A percentile compares a stretch with the other conserved stretches of the same genome.
phyloP scores from a whole-genome alignment of 2,113 vertebrate species.

The Eublepharis macularius region DNA sequence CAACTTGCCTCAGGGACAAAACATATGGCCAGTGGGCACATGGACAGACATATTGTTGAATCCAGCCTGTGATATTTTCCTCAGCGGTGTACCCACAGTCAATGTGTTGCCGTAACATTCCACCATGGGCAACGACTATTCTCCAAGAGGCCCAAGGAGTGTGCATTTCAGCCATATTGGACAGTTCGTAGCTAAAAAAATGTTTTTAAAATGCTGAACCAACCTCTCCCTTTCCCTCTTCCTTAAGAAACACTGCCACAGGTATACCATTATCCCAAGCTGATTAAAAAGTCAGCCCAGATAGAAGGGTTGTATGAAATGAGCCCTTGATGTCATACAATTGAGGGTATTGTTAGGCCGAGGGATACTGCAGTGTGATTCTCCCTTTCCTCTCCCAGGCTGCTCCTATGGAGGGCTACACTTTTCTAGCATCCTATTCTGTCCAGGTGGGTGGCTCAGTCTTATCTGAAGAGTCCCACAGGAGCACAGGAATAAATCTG shows the following conservation, averaged over 20 bases:
- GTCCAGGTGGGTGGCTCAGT: neutral
- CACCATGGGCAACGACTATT: neutral
- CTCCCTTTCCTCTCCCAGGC: neutral
- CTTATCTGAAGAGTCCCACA: neutral
- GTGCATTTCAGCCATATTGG: neutral
- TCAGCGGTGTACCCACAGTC: neutral
- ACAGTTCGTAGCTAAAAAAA: neutral
- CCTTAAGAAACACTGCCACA: neutral
- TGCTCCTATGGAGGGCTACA: neutral
- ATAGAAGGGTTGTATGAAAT: neutral
- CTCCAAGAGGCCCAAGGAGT: neutral
- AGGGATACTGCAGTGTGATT: neutral
- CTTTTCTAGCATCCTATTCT: neutral
- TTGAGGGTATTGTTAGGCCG: neutral
- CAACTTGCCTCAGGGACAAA: neutral
- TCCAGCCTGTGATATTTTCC: neutral
- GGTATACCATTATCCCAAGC: neutral
- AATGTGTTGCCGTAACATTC: neutral
- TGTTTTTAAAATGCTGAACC: neutral
- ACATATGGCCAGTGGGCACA: neutral
- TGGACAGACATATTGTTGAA: neutral
- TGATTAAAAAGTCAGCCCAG: neutral
- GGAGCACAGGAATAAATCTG: neutral
- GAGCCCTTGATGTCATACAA: slow-evolving; percentile 1
- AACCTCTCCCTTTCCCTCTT: neutral